A percentile compares a stretch with the other conserved stretches of the same genome.
Conservation (phyloP, 2,113 vertebrate species). For the Rhombomys opimus region DNA sequence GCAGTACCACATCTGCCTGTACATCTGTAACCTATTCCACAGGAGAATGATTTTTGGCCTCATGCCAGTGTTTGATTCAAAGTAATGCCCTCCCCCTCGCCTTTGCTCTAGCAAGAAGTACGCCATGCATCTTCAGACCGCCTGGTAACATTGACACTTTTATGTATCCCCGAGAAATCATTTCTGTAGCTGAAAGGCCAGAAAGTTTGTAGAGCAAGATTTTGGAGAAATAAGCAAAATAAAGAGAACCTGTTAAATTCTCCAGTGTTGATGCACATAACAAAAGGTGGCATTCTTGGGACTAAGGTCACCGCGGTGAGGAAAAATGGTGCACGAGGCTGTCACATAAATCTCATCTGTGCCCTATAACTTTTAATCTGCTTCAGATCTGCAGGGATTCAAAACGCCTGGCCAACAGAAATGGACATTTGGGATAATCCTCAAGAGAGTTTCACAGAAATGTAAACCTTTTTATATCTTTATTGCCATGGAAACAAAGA, state of each 20-base stretch:
- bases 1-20: background rate
- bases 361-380: constrained; percentile 73
- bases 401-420: constrained; percentile 32
- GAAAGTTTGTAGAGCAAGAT: constrained; percentile 74
- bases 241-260: constrained; percentile 78
- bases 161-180: constrained; percentile 76
- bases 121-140: constrained; percentile 56
- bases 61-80: constrained; percentile 67
- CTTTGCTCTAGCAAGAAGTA: constrained; percentile 64
- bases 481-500: constrained; percentile 14
- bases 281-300: constrained; percentile 57
- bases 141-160: constrained; percentile 76
- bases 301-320: constrained; percentile 72
- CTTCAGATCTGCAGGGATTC: constrained; percentile 41
- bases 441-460: constrained; percentile 45
- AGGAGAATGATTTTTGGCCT: constrained; percentile 57
- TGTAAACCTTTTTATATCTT: constrained; percentile 25
- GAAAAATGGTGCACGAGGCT: constrained; percentile 67
- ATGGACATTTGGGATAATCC: constrained; percentile 30
- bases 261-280: constrained; percentile 48
- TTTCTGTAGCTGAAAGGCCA: constrained; percentile 76
- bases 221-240: constrained; percentile 79
- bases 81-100: constrained; percentile 6
- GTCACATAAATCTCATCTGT: constrained; percentile 70
- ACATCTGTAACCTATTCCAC: constrained; percentile 7